Percentiles rank a stretch among this genome's conserved stretches.
Conservation (phyloP, 2,113 vertebrate species). For the Dinomys branickii region DNA sequence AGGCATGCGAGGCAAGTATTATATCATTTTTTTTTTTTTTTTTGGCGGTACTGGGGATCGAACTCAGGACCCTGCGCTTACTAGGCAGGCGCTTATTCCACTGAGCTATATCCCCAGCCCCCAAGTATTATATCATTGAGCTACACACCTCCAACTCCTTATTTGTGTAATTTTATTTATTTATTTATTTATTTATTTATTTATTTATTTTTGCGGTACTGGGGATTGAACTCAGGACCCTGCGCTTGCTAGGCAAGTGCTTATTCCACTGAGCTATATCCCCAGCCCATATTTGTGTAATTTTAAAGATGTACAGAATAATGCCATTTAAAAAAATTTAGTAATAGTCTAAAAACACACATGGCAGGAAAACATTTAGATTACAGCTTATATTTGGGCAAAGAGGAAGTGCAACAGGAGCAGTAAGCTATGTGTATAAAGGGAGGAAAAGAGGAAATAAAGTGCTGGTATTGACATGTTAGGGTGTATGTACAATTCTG, state of each 20-base stretch:
- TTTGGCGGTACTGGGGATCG: too few species aligned
- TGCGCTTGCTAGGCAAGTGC: too few species aligned
- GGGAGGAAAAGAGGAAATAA: not conserved
- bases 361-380: not conserved
- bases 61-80: too few species aligned
- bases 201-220: too few species aligned
- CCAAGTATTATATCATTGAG: not conserved
- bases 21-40: too few species aligned
- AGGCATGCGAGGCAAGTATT: not conserved
- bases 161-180: slow-evolving; percentile 4
- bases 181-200: too few species aligned
- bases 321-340: too few species aligned
- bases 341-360: not conserved
- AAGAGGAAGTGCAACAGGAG: not conserved
- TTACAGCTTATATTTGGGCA: not conserved
- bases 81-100: too few species aligned
- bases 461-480: not conserved
- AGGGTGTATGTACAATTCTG: not conserved
- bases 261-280: too few species aligned
- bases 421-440: not conserved
- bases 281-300: not conserved
- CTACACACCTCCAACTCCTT: not conserved
- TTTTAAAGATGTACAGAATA: slow-evolving; percentile 4
- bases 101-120: too few species aligned
- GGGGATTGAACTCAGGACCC: too few species aligned